Percentiles rank a stretch among this genome's conserved stretches.
These are phyloP conservation scores for Odontomachus brunneus DNA, from an alignment of 1,140 invertebrate genomes.

Conservation along the genomic window DNA sequence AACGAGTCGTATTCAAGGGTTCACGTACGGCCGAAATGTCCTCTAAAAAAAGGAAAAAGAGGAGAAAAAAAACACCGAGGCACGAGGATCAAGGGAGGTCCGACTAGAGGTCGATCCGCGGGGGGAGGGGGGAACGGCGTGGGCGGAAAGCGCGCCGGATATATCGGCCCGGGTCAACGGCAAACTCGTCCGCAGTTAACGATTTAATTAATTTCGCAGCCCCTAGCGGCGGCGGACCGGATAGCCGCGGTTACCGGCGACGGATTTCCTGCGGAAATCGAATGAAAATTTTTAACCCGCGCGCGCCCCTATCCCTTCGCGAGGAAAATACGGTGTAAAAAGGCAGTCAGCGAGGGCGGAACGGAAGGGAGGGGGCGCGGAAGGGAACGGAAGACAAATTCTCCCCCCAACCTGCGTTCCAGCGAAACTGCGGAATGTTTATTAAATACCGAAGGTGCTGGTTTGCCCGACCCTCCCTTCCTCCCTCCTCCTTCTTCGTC, in stretches of 20 bases:
- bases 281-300: conserved; percentile 60
- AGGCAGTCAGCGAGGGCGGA: background rate
- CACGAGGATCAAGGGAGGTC: background rate
- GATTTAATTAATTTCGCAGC: conserved; percentile 72
- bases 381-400: conserved; percentile 33
- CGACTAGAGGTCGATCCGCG: conserved; percentile 13
- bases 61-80: conserved; percentile 4
- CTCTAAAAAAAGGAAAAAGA: conserved; percentile 34
- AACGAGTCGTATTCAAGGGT: conserved; percentile 37
- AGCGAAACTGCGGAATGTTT: conserved; percentile 73
- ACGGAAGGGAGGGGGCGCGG: no score
- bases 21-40: conserved; percentile 1
- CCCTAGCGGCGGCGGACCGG: conserved; percentile 44
- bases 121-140: background rate
- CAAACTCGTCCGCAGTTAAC: conserved; percentile 69
- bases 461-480: background rate
- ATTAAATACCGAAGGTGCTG: conserved; percentile 73
- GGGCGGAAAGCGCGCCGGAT: conserved; percentile 41
- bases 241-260: conserved; percentile 46
- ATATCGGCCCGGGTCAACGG: conserved; percentile 57
- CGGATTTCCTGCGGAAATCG: conserved; percentile 69
- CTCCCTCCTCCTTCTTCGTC: conserved; percentile 41
- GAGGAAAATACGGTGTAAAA: conserved; percentile 64
- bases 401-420: conserved; percentile 9
- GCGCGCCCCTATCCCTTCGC: conserved; percentile 38